Conservation (phyloP, 2,797 vertebrate species). For the Novumbra hubbsi region DNA sequence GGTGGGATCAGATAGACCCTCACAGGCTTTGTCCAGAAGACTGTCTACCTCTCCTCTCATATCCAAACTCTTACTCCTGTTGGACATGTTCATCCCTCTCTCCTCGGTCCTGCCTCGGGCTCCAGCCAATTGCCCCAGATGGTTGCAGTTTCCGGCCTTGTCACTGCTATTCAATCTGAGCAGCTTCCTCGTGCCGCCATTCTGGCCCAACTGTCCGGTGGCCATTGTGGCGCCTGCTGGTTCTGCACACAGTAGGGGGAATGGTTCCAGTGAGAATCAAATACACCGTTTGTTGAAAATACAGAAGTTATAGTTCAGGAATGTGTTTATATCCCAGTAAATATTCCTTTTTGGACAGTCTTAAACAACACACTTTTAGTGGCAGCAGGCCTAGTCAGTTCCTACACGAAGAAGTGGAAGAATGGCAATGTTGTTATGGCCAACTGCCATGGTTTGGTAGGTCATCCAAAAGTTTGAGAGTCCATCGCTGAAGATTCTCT, state of each 20-base stretch:
- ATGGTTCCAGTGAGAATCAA: constrained; percentile 11
- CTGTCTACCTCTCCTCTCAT: constrained; percentile 37
- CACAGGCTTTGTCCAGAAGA: constrained; percentile 35
- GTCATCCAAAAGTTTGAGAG: constrained; percentile 4
- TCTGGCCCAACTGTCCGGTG: constrained; percentile 28
- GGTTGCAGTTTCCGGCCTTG: constrained; percentile 17
- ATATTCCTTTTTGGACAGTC: constrained; percentile 17
- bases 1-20: constrained; percentile 59
- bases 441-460: neutral
- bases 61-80: constrained; percentile 68
- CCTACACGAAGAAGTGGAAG: neutral
- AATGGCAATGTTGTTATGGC: constrained; percentile 13
- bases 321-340: neutral
- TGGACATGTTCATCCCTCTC: constrained; percentile 36
- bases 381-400: neutral
- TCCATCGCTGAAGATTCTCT: neutral
- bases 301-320: neutral
- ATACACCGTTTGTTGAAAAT: neutral
- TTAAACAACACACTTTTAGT: neutral
- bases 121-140: constrained; percentile 15
- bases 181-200: constrained; percentile 25
- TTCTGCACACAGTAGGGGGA: constrained; percentile 34
- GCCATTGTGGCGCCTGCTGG: constrained; percentile 14
- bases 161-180: constrained; percentile 27
- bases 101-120: constrained; percentile 44